Conservation (phyloP, 1,140 invertebrate species). For the Pseudobourletiella spinata region DNA sequence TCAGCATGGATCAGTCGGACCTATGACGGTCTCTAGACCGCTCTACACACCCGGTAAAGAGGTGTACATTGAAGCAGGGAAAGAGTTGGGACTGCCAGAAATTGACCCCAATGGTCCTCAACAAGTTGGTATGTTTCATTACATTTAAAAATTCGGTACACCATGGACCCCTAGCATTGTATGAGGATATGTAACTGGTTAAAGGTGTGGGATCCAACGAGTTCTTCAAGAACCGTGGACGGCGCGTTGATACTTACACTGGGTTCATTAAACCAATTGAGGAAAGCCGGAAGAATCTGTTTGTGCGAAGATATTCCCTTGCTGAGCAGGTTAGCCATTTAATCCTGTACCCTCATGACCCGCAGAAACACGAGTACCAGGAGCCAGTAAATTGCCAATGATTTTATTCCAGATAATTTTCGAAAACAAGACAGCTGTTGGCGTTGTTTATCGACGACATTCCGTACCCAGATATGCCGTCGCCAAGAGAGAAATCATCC, state of each 20-base stretch:
- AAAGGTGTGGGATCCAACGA: not conserved
- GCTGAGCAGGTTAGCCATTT: not conserved
- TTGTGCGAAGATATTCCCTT: not conserved
- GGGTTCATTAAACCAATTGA: not conserved
- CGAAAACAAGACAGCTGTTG: not conserved
- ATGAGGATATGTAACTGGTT: not conserved
- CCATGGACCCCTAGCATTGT: not conserved
- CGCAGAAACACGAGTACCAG: too few relatives aligned
- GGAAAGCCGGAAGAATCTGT: not conserved
- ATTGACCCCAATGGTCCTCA: conserved; percentile 5
- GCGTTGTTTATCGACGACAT: conserved; percentile 9
- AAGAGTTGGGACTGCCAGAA: not conserved
- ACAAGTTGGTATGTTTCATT: not conserved
- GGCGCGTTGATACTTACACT: not conserved
- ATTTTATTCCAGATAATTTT: conserved; percentile 2
- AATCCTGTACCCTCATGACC: too few relatives aligned
- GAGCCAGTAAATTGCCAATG: too few relatives aligned
- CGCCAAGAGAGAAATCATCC: conserved; percentile 15
- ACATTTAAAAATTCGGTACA: not conserved
- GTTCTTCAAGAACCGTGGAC: not conserved
- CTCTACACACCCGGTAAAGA: not conserved
- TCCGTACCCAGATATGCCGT: not conserved
- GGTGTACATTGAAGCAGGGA: not conserved
- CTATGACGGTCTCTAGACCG: not conserved
- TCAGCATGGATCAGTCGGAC: not conserved